These are phyloP conservation scores for Terebella lapidaria DNA, from an alignment of 2,888 invertebrate species.

Conservation along the genomic window DNA sequence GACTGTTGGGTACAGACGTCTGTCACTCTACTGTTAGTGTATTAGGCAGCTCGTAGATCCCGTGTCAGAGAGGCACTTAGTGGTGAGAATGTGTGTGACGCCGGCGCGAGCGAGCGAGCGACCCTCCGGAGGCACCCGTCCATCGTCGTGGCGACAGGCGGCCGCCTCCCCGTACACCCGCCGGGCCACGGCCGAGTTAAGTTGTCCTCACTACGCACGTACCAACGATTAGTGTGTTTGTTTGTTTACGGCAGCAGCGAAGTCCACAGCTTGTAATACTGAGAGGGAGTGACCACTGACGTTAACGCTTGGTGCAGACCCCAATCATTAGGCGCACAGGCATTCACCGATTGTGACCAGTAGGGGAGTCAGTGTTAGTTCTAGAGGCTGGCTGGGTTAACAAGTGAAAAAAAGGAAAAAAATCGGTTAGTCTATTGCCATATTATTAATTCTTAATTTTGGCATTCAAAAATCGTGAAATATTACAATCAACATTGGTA, in stretches of 20 bases:
- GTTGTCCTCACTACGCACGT: too few species aligned
- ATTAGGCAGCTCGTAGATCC: too few species aligned
- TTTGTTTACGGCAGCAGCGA: not conserved
- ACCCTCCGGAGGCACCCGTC: too few species aligned
- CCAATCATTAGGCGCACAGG: not conserved
- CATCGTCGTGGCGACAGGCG: too few species aligned
- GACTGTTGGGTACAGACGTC: too few species aligned
- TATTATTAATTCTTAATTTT: not conserved
- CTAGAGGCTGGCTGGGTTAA: slow-evolving; percentile 5
- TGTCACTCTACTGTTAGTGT: too few species aligned
- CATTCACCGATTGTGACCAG: not conserved
- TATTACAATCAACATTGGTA: not conserved
- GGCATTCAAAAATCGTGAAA: not conserved
- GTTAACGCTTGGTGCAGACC: slow-evolving; percentile 1
- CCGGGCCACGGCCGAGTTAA: too few species aligned
- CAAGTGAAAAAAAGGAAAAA: slow-evolving; percentile 1
- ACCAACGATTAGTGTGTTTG: too few species aligned
- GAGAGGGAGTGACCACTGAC: not conserved
- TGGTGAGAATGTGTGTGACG: too few species aligned
- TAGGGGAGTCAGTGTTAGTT: not conserved
- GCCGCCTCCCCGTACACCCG: too few species aligned
- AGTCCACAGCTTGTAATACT: slow-evolving; percentile 3
- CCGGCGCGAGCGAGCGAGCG: too few species aligned
- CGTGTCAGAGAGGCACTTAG: too few species aligned
- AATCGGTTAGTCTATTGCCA: slow-evolving; percentile 5